A percentile compares a stretch with the other conserved stretches of the same genome.
Conservation (phyloP, 2,797 vertebrate species). For the Austrolebias charrua region DNA sequence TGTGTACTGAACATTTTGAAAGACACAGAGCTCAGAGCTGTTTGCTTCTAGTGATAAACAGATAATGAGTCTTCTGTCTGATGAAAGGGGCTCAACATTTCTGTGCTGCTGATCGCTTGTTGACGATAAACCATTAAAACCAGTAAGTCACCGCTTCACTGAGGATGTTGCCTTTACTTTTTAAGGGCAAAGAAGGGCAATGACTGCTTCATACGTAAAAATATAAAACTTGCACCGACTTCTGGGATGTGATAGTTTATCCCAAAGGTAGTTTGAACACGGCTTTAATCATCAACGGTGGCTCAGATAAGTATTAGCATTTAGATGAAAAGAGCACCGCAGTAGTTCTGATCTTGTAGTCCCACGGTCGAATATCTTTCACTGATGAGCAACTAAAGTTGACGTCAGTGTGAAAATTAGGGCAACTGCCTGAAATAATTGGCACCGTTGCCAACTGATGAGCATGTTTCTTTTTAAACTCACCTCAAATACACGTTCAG, state of each 20-base stretch:
- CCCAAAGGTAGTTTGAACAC: slow-evolving; percentile 21
- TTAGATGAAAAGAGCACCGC: slow-evolving; percentile 45
- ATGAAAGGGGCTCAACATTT: slow-evolving; percentile 25
- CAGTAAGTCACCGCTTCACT: slow-evolving; percentile 46
- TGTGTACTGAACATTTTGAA: background rate
- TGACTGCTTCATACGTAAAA: background rate
- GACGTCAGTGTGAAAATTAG: background rate
- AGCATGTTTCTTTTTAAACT: background rate
- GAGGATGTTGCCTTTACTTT: slow-evolving; percentile 15
- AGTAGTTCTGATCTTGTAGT: slow-evolving; percentile 6
- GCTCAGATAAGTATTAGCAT: slow-evolving; percentile 36
- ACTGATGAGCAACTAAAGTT: background rate
- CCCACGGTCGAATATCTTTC: slow-evolving; percentile 2
- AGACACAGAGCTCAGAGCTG: background rate
- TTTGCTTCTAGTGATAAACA: slow-evolving; percentile 15
- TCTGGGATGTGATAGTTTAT: slow-evolving; percentile 5
- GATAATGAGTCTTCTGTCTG: slow-evolving; percentile 29
- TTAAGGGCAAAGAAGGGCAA: slow-evolving; percentile 1
- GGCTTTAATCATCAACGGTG: slow-evolving; percentile 13
- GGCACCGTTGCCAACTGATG: background rate
- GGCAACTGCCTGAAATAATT: slow-evolving; percentile 7
- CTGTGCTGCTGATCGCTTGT: no score
- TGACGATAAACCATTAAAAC: slow-evolving; percentile 40
- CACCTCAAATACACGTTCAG: background rate
- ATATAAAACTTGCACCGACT: slow-evolving; percentile 3